Evolutionary conservation across 2,797 vertebrate species (phyloP), one percentile per base, ranked within the genome.

Genomic region (Platalea minor): DNA sequence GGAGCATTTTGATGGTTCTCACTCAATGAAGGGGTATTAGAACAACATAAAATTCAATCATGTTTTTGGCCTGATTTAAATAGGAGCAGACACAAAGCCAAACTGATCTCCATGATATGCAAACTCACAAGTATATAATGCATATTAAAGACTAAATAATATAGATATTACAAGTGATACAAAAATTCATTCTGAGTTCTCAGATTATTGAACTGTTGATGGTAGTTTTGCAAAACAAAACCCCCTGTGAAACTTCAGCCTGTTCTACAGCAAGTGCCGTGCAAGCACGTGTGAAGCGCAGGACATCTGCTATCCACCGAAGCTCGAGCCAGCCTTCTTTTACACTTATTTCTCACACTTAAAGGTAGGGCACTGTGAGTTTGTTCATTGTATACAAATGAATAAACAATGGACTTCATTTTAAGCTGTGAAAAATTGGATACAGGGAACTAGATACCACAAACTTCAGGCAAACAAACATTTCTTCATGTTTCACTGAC

Each of bases 201-300:
- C 11, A 33, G 29, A 14, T 48, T 50, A 24, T 16, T 35, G 37
- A 57, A 46, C 26, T 56, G 26, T 43, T 19, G 17, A 28, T 12
- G 18, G 28, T 7, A 45, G 29, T 41, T 79, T 15, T 37, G 45
- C 17, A 63, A 61, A 85, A 48, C 16, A 33, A 65, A 60, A 37
- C 9, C 29, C 20, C 13, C 20, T 5, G 8, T 41, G n/a, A 73
- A 77, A 41, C 39, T 45, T 57, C 1, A 76, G 39, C 37, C 43
- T 33, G 18, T n/a, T 57, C 26, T 19, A 5, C 0, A 0, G 39
- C 2, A 13, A 60, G 39, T 29, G 74, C 64, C 7, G 0, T 14
- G 31, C 41, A 6, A 60, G 43, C n/a, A 74, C 54, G 46, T 46
- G 17, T 14, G 23, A 80, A 68, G 20, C 20, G 23, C 48, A 84